These are phyloP conservation scores for Sinocyclocheilus anophthalmus DNA, from an alignment of 2,113 vertebrate genomes.

Conservation along the genomic window DNA sequence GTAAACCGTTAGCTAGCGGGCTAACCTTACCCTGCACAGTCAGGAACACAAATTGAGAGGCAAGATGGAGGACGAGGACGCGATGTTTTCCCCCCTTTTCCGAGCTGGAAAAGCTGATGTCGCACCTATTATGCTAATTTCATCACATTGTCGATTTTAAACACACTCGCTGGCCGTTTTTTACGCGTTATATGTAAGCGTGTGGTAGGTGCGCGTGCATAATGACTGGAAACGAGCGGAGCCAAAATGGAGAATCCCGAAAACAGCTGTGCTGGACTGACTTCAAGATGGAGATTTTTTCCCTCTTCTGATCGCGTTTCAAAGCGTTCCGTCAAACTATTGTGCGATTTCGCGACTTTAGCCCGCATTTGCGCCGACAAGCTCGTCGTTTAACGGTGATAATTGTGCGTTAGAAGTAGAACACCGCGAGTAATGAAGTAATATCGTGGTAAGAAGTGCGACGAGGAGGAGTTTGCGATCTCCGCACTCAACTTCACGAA, in stretches of 20 bases:
- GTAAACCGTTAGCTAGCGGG: conserved; percentile 49
- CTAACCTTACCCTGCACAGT: conserved; percentile 51
- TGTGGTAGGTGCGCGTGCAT: background rate
- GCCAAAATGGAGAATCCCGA: conserved; percentile 68
- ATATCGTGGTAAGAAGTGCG: conserved; percentile 12
- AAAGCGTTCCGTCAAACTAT: background rate
- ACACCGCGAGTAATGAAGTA: conserved; percentile 20
- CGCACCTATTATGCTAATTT: background rate
- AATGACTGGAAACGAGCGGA: conserved; percentile 46
- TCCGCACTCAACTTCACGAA: conserved; percentile 6
- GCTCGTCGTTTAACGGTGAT: background rate
- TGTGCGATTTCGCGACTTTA: background rate
- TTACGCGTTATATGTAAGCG: background rate
- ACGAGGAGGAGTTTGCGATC: conserved; percentile 30
- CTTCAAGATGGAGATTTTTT: conserved; percentile 67
- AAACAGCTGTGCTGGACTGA: conserved; percentile 63
- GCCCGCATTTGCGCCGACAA: background rate
- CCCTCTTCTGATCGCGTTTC: conserved; percentile 12
- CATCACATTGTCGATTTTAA: background rate
- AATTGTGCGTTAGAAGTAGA: background rate
- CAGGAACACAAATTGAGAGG: conserved; percentile 64
- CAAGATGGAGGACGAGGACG: conserved; percentile 76
- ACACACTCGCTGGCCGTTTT: background rate
- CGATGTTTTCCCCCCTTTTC: conserved; percentile 54
- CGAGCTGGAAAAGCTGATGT: conserved; percentile 39